phyloP scores from a whole-genome alignment of 1,140 invertebrate species.

The Batillaria attramentaria region DNA sequence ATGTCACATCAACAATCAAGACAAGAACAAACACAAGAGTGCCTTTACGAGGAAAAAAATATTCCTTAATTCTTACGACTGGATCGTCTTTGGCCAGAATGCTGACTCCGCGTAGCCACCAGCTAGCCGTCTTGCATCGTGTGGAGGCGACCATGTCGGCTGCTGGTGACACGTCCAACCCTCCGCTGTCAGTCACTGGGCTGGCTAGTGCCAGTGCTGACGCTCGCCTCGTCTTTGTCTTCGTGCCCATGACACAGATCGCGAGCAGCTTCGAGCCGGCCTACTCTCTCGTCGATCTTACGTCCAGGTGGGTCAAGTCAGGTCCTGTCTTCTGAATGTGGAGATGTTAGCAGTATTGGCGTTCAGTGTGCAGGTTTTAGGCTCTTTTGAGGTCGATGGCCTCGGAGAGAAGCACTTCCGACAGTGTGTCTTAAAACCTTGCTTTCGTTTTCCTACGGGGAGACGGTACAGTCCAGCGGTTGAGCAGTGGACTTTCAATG shows the following conservation, averaged over 20 bases:
- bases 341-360: neutral
- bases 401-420: neutral
- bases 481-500: no score
- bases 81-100: no score
- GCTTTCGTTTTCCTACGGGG: neutral
- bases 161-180: neutral
- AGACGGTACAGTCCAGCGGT: neutral
- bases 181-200: slow-evolving; percentile 3
- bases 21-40: no score
- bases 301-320: neutral
- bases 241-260: slow-evolving; percentile 27
- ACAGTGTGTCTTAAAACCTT: neutral
- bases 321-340: neutral
- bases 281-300: slow-evolving; percentile 18
- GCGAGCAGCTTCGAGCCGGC: neutral
- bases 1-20: no score
- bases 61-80: no score
- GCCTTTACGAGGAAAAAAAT: no score
- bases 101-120: slow-evolving; percentile 7
- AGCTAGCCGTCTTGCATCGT: neutral
- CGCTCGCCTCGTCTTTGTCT: slow-evolving; percentile 22
- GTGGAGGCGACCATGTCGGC: slow-evolving; percentile 13
- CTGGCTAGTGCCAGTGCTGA: neutral
- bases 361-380: neutral
- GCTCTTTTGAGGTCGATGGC: neutral